A percentile compares a stretch with the other conserved stretches of the same genome.
These are phyloP conservation scores for Cheilinus undulatus DNA, from an alignment of 2,113 vertebrate genomes.

Conservation along the genomic window DNA sequence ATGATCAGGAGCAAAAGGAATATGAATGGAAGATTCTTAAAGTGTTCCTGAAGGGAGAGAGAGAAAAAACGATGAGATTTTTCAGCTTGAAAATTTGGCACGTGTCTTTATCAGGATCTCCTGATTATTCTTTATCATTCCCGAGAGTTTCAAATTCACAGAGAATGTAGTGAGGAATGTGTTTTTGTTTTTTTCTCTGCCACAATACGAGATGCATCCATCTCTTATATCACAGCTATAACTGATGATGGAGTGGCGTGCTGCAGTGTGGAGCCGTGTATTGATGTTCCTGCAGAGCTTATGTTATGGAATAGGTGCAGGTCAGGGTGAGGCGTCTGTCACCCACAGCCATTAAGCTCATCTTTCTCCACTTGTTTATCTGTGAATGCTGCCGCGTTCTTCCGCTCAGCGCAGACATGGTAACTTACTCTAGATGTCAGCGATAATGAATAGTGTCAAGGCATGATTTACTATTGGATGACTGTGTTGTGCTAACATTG, in stretches of 20 bases:
- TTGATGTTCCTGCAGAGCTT: conserved; percentile 5
- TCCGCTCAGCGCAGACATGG: conserved; percentile 17
- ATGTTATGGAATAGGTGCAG: conserved; percentile 19
- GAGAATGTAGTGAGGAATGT: neutral
- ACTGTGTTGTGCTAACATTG: conserved; percentile 43
- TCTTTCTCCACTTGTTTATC: conserved; percentile 43
- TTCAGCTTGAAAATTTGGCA: too few species aligned
- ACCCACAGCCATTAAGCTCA: conserved; percentile 39
- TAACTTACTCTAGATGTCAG: conserved; percentile 63
- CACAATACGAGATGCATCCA: neutral
- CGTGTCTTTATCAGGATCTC: too few species aligned
- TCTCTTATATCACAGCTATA: neutral
- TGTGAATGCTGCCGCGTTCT: neutral
- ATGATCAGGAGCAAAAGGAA: too few species aligned
- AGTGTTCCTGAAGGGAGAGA: too few species aligned
- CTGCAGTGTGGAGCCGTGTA: neutral
- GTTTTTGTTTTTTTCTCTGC: neutral
- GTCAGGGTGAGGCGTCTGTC: conserved; percentile 29
- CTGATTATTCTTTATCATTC: neutral
- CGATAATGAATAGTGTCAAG: conserved; percentile 41
- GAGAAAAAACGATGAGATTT: too few species aligned
- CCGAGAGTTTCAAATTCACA: too few species aligned
- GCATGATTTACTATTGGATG: conserved; percentile 31
- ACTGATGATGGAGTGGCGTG: neutral
- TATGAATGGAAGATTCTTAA: too few species aligned